phyloP scores from a whole-genome alignment of 2,113 vertebrate species.

The Thamnophis sirtalis region DNA sequence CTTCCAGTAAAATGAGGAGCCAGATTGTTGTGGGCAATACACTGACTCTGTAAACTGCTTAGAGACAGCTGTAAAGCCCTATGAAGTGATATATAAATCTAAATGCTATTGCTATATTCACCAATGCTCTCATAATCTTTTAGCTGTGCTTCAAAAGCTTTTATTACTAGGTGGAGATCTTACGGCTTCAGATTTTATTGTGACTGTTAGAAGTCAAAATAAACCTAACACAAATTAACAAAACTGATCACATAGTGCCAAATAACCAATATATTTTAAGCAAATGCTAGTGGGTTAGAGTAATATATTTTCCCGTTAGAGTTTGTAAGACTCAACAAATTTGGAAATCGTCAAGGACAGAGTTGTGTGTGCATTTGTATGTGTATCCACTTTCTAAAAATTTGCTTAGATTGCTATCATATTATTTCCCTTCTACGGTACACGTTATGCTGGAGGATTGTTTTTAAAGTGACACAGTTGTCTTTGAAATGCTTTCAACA shows the following conservation, averaged over 20 bases:
- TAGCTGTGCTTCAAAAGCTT: background rate
- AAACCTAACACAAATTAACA: background rate
- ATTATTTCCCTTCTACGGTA: background rate
- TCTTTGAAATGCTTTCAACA: constrained; percentile 46
- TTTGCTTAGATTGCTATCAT: constrained; percentile 16
- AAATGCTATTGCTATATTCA: background rate
- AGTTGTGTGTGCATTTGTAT: too few species aligned
- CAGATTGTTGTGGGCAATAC: background rate
- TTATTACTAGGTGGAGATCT: background rate
- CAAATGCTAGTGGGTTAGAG: too few species aligned
- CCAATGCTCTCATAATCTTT: background rate
- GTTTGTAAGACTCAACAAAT: background rate
- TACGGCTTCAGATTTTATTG: background rate
- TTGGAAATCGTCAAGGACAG: background rate
- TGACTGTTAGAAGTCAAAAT: background rate
- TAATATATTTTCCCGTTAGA: background rate
- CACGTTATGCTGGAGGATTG: constrained; percentile 27
- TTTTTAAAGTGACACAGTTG: constrained; percentile 34
- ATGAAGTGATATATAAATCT: background rate
- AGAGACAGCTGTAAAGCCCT: background rate
- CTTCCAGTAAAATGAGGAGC: background rate
- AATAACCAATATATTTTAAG: background rate
- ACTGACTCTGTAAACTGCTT: background rate
- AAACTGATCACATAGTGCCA: background rate
- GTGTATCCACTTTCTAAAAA: background rate